Percentiles rank a stretch among this genome's conserved stretches.
These are phyloP conservation scores for Pangasius djambal DNA, from an alignment of 2,797 vertebrate species.

Conservation along the genomic window DNA sequence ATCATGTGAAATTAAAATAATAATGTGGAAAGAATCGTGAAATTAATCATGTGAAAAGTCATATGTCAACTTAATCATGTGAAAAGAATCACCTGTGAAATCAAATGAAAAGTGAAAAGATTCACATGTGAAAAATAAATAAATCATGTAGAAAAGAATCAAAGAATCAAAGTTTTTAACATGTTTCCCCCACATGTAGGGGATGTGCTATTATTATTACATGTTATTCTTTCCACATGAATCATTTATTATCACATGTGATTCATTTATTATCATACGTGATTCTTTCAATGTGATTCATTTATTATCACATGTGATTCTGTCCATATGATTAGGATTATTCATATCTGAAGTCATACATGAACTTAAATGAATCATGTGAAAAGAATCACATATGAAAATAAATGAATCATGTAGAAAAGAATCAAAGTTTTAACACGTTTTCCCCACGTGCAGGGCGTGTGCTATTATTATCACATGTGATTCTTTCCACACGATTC, in stretches of 20 bases:
- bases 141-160: not conserved
- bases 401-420: not conserved
- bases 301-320: too few relatives aligned
- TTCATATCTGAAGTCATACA: too few relatives aligned
- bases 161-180: not conserved
- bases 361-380: not conserved
- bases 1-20: not conserved
- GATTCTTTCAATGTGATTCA: too few relatives aligned
- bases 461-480: too few relatives aligned
- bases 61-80: not conserved
- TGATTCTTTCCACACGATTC: too few relatives aligned
- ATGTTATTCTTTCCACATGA: too few relatives aligned
- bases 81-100: not conserved
- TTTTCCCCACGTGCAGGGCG: too few relatives aligned
- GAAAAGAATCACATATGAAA: not conserved
- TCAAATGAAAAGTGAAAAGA: not conserved
- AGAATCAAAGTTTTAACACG: not conserved
- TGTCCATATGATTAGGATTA: too few relatives aligned
- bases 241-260: too few relatives aligned
- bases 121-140: not conserved
- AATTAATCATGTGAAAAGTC: not conserved
- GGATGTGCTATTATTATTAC: too few relatives aligned
- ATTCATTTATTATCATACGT: too few relatives aligned
- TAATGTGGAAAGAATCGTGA: not conserved
- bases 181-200: too few relatives aligned